Conservation (phyloP, 2,888 invertebrate genomes). For the Dendrolimus pini region DNA sequence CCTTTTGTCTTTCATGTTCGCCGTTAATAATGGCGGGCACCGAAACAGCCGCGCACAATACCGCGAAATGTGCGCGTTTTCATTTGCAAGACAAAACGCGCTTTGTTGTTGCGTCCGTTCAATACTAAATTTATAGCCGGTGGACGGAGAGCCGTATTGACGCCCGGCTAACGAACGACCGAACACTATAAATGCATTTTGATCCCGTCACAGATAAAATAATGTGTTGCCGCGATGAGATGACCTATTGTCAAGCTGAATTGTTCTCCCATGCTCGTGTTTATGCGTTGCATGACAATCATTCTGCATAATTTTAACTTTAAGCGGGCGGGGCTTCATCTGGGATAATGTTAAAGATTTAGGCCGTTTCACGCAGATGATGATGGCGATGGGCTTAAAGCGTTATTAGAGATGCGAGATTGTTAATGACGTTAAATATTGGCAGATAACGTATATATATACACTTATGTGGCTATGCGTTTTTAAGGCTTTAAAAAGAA, state of each 20-base stretch:
- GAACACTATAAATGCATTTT: conserved; percentile 66
- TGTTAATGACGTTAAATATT: too few species aligned
- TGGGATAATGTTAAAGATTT: too few species aligned
- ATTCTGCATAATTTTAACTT: too few species aligned
- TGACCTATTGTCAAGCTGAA: neutral
- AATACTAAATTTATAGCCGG: conserved; percentile 75
- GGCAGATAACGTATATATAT: too few species aligned
- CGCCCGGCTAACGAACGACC: conserved; percentile 66
- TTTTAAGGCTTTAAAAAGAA: too few species aligned
- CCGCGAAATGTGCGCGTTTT: conserved; percentile 77
- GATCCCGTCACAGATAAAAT: conserved; percentile 33
- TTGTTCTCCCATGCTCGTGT: too few species aligned
- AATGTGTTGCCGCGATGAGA: neutral
- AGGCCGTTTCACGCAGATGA: too few species aligned
- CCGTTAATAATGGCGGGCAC: conserved; percentile 76
- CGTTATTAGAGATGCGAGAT: too few species aligned
- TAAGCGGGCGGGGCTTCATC: too few species aligned
- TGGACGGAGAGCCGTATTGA: conserved; percentile 69
- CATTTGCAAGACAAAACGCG: conserved; percentile 77
- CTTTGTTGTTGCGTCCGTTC: conserved; percentile 75
- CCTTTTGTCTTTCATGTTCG: conserved; percentile 77
- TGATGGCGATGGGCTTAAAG: too few species aligned
- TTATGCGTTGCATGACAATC: too few species aligned
- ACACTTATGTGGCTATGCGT: too few species aligned
- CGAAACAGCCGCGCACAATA: conserved; percentile 76